phyloP scores from a whole-genome alignment of 2,797 vertebrate species.

The Notolabrus celidotus region DNA sequence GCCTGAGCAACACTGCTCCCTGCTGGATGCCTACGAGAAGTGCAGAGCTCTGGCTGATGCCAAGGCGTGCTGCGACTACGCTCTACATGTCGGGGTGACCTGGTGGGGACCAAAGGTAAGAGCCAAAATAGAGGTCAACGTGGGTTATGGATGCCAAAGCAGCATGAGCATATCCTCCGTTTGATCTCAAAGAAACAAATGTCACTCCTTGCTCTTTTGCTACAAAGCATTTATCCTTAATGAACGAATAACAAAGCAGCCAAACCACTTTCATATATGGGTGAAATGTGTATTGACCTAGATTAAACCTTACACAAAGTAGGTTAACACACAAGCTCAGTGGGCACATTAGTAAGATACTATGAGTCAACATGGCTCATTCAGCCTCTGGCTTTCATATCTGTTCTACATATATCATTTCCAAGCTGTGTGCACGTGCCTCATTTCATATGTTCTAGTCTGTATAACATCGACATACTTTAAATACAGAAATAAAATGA shows the following conservation, averaged over 20 bases:
- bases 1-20: conserved; percentile 94
- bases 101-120: conserved; percentile 82
- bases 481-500: not conserved
- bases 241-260: conserved; percentile 25
- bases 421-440: conserved; percentile 28
- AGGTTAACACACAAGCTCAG: conserved; percentile 73
- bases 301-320: conserved; percentile 62
- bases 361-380: conserved; percentile 64
- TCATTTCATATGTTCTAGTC: conserved; percentile 24
- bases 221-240: not conserved
- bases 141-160: not conserved
- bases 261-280: conserved; percentile 33
- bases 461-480: not conserved
- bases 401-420: conserved; percentile 33
- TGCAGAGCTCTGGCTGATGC: conserved; percentile 91
- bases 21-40: conserved; percentile 94
- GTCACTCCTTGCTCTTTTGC: not conserved
- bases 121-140: not conserved
- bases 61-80: conserved; percentile 90
- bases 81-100: conserved; percentile 75
- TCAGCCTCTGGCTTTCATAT: conserved; percentile 57
- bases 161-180: not conserved
- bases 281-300: conserved; percentile 70
- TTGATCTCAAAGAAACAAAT: not conserved
- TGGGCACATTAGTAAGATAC: conserved; percentile 64